A percentile compares a stretch with the other conserved stretches of the same genome.
phyloP scores from a whole-genome alignment of 2,797 vertebrate genomes.

The Anabacerthia variegaticeps region DNA sequence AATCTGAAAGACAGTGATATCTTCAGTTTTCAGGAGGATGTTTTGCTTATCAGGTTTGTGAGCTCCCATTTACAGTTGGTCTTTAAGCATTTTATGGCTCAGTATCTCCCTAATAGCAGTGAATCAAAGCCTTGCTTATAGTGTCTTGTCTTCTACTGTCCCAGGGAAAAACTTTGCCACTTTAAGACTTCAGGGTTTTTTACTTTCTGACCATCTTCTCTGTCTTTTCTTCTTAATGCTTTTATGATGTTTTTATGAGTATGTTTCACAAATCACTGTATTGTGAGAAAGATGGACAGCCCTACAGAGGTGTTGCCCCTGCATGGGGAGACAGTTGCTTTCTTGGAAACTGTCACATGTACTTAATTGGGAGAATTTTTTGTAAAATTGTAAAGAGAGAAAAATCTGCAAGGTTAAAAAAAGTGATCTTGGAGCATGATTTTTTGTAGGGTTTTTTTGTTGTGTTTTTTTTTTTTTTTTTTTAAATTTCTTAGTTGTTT shows the following conservation, averaged over 20 bases:
- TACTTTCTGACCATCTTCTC: not conserved
- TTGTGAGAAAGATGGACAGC: not conserved
- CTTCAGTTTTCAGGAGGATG: not conserved
- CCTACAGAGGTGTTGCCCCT: not conserved
- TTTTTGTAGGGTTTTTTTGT: too few species aligned
- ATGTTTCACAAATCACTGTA: not conserved
- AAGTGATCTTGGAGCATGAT: not conserved
- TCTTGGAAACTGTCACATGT: not conserved
- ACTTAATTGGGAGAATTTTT: not conserved
- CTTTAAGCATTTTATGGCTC: not conserved
- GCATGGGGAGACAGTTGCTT: not conserved
- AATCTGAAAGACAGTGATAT: not conserved
- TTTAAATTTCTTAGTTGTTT: constrained; percentile 84
- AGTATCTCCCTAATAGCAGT: not conserved
- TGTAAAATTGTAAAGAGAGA: not conserved
- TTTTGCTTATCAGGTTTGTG: not conserved
- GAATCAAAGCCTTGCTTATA: not conserved
- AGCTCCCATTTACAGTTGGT: not conserved
- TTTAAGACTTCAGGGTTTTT: not conserved
- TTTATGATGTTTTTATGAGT: not conserved
- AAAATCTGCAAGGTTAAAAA: not conserved
- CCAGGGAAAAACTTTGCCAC: not conserved
- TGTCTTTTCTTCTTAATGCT: not conserved
- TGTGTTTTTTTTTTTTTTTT: constrained; percentile 5
- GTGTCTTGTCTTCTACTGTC: not conserved